Base-by-base conservation (phyloP, 2,113 vertebrate species). In the Dromas ardeola region DNA sequence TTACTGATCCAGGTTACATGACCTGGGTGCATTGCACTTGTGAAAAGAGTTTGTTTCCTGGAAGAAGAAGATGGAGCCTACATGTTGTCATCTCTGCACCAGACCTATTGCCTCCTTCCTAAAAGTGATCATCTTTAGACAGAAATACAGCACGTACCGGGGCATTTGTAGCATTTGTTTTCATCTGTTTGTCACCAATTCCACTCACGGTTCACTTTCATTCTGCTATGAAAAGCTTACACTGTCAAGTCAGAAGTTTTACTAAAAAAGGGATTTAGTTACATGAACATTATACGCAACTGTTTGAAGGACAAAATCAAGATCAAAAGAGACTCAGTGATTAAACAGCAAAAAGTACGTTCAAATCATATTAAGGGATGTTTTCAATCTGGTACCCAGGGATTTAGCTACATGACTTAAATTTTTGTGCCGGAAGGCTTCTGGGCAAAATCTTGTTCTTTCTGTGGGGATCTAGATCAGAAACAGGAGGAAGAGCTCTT, bases 261-360 rank as follows among this genome's bases (percentile, higher is more conserved):
- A 50, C 80, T 86, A 30, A 95, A 93, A 78, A 73, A 84, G 29
- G 30, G 32, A 56, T 90, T 77, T 86, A 50, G 81, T 81, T 92
- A 72, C 79, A 47, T 62, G 61, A 94, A 85, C 42, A 34, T 71
- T 81, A 32, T n/a, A 21, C 36, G 69, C 55, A 50, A 9, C 83
- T 89, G 36, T 74, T 70, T 66, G 94, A 98, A 98, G 93, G 95
- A 93, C 94, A 90, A 92, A 67, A 36, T 86, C 47, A 86, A 67
- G 58, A 95, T 88, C 89, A 91, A 85, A 92, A 82, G 53, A 56
- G 34, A 56, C 55, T 78, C 32, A 0, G 23, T 67, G 82, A 40
- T 43, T 70, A 86, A 73, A 52, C 52, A 95, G 84, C 63, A 74
- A 73, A 72, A 92, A 92, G n/a, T 79, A 69, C 11, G 11, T 81